These are phyloP conservation scores for Neoitamus cyanurus DNA, from an alignment of 2,888 invertebrate genomes.

Conservation along the genomic window DNA sequence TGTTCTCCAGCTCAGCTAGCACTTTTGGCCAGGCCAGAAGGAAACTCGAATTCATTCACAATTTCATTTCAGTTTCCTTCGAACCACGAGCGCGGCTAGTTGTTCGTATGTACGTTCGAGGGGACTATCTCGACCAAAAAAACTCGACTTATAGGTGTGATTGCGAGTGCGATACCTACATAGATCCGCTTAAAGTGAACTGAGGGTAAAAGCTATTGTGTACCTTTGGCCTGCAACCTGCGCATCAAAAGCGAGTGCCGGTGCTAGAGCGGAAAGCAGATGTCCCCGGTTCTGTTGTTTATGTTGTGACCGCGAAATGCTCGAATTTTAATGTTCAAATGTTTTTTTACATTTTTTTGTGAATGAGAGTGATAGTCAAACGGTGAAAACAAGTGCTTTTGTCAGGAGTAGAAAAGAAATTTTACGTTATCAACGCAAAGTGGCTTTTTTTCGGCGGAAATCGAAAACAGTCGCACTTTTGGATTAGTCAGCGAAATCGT, in stretches of 20 bases:
- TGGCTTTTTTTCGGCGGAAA: constrained; percentile 3
- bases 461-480: constrained; percentile 30
- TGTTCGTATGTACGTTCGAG: background rate
- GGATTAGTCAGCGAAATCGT: background rate
- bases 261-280: background rate
- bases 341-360: background rate
- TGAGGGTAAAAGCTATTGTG: constrained; percentile 7
- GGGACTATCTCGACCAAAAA: background rate
- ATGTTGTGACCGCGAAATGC: background rate
- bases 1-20: background rate
- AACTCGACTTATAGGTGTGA: background rate
- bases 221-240: background rate
- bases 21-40: background rate
- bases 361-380: constrained; percentile 3
- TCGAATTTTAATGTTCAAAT: background rate
- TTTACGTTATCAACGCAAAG: constrained; percentile 2
- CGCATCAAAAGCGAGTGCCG: background rate
- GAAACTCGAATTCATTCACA: background rate
- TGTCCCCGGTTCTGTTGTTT: background rate
- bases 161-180: background rate
- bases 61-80: constrained; percentile 1
- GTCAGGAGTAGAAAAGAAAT: background rate
- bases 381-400: constrained; percentile 32
- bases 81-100: background rate
- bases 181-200: background rate